These are phyloP conservation scores for Aphis craccivora DNA, from an alignment of 1,140 invertebrate species.

Conservation along the genomic window DNA sequence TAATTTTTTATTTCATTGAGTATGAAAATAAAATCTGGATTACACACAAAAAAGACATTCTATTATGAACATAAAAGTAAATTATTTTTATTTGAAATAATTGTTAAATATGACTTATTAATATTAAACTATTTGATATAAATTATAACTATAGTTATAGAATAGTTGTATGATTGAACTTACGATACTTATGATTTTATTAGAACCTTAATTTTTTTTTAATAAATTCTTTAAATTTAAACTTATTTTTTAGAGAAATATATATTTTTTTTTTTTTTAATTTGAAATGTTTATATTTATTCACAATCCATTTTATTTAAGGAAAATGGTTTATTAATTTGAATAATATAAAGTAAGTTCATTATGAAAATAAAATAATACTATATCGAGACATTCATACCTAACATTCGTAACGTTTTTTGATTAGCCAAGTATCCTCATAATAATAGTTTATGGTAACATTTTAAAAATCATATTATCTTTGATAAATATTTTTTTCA, in stretches of 20 bases:
- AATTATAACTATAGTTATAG: neutral
- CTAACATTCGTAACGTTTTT: neutral
- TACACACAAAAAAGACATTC: neutral
- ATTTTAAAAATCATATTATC: neutral
- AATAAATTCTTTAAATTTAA: neutral
- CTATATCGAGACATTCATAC: neutral
- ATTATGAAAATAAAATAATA: neutral
- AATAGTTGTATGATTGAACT: neutral
- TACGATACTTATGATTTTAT: neutral
- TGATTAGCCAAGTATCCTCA: neutral
- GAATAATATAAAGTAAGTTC: neutral
- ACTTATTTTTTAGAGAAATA: neutral
- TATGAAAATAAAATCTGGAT: neutral
- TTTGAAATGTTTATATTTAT: neutral
- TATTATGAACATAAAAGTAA: neutral
- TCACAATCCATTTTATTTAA: neutral
- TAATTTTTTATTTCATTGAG: neutral
- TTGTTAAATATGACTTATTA: neutral
- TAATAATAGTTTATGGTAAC: neutral
- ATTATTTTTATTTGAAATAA: neutral
- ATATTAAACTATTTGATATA: neutral
- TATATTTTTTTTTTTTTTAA: neutral
- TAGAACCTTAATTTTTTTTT: neutral
- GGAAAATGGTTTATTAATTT: neutral
- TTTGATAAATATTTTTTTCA: neutral